Base-by-base conservation (phyloP, 2,113 vertebrate genomes). In the Sebastes fasciatus region DNA sequence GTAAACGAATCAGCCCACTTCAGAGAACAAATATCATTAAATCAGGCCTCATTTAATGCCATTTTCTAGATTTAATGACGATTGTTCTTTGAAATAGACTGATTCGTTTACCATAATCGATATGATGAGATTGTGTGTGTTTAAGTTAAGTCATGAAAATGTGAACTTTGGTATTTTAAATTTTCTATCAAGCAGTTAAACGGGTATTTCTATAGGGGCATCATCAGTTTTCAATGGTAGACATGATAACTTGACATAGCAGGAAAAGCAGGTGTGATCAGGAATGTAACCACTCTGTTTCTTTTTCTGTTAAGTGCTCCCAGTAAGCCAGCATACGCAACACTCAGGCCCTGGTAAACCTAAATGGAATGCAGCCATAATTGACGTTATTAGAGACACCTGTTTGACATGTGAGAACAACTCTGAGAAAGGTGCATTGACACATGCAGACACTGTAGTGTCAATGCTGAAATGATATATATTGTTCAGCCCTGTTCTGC, bases 231-330 rank as follows among this genome's bases (percentile, higher is more conserved):
- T 19, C 19, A 3, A 16, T 64, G 19, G n/a, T n/a, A 45, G 13
- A 43, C n/a, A 6, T 64, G 26, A 17, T 45, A 11, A 42, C 65
- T 48, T 67, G 6, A 49, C 14, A n/a, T 23, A 16, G 8, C 46
- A 68, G 40, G 60, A 54, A 14, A 42, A 58, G 23, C 58, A 72
- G 80, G 21, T 70, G n/a, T 46, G 40, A 23, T 21, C 19, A n/a
- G n/a, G 51, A 45, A 52, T 10, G 45, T 34, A 16, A 13, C 2
- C 16, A 2, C 12, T 13, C 14, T 0, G 2, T 21, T 62, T 23
- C 0, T 23, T 67, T 14, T 48, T 43, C 52, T 43, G 2, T 55
- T 8, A 34, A n/a, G 26, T 66, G 62, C 16, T 75, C 11, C 46
- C 42, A 21, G 51, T 21, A 23, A 42, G 8, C 17, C 9, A 11